These are phyloP conservation scores for Otolemur garnettii DNA, from an alignment of 2,113 vertebrate genomes.

Conservation along the genomic window DNA sequence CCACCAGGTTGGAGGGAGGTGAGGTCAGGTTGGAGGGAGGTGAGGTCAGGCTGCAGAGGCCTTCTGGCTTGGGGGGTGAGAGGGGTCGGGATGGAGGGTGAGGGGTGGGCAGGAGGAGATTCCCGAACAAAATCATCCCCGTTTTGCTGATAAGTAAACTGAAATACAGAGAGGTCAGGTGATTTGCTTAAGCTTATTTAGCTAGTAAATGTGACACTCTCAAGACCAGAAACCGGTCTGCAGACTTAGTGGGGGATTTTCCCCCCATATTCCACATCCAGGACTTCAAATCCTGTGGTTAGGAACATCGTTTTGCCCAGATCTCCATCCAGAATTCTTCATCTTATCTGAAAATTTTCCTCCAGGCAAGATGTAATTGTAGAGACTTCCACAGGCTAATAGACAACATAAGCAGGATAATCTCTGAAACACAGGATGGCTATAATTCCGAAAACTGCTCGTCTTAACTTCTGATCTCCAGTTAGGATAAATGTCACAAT, in stretches of 20 bases:
- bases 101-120: neutral
- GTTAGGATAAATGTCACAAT: neutral
- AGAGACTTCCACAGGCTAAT: neutral
- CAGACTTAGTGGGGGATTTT: neutral
- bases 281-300: neutral
- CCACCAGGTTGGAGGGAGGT: fast-evolving
- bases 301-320: neutral
- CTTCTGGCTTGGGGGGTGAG: fast-evolving
- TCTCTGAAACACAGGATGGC: neutral
- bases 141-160: slow-evolving; percentile 23
- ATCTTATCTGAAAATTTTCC: neutral
- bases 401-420: neutral
- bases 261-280: neutral
- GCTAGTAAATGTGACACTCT: neutral
- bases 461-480: slow-evolving; percentile 2
- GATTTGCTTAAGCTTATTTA: neutral
- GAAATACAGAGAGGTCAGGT: neutral
- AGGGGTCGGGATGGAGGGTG: too few relatives aligned
- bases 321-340: neutral
- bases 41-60: neutral
- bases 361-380: neutral
- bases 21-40: fast-evolving
- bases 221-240: neutral
- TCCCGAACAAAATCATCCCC: neutral
- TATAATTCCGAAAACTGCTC: neutral